Evolutionary conservation across 2,888 invertebrate species (phyloP).

Genomic region (Cosmia trapezina): DNA sequence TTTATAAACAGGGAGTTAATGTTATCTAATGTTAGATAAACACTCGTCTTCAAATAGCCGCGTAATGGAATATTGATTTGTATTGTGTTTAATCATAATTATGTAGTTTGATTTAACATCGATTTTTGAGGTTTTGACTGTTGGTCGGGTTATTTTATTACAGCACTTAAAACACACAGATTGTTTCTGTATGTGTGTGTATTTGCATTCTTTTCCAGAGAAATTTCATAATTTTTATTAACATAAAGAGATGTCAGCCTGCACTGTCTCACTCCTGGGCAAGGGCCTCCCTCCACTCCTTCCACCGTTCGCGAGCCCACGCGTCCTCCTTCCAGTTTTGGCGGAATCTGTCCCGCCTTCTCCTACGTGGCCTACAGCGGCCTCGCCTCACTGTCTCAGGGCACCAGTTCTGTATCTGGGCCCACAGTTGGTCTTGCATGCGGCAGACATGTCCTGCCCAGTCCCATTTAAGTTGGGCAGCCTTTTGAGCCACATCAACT

Average conservation of each 20-base stretch:
- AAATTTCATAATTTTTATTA: background rate
- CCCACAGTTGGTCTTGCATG: no score
- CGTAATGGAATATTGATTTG: background rate
- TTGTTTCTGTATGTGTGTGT: background rate
- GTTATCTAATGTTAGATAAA: conserved; percentile 24
- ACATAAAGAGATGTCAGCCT: background rate
- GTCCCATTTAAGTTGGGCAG: no score
- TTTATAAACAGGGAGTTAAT: conserved; percentile 31
- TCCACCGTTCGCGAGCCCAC: no score
- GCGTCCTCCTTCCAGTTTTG: no score
- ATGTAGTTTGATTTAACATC: conserved; percentile 1
- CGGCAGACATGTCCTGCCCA: no score
- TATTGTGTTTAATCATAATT: background rate
- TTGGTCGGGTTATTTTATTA: background rate
- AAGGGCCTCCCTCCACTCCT: no score
- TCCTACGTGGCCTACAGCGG: no score
- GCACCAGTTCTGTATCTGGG: no score
- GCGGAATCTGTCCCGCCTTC: no score
- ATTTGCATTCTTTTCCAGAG: background rate
- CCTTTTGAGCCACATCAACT: no score
- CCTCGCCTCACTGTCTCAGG: no score
- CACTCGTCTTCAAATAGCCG: conserved; percentile 10
- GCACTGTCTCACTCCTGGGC: no score
- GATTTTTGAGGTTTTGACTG: background rate
- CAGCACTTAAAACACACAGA: background rate